Evolutionary conservation across 2,113 vertebrate genomes (phyloP).

Genomic region (Clarias batrachus): DNA sequence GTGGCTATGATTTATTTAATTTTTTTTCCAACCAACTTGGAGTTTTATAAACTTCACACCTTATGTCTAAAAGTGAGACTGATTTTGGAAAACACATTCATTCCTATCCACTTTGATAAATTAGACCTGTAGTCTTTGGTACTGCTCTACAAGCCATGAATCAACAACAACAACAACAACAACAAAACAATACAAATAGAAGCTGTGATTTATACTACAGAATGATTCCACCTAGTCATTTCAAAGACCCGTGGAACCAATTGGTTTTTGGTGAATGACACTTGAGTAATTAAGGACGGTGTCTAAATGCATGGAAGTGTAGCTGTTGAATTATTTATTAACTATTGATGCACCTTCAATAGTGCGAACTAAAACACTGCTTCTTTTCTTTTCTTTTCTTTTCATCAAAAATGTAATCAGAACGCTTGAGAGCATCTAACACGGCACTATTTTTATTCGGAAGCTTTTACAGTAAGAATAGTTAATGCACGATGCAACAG

Average conservation of each 20-base stretch:
- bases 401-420: not conserved
- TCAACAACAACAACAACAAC: not conserved
- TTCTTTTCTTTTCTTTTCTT: not conserved
- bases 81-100: not conserved
- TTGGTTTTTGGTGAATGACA: not conserved
- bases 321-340: conserved; percentile 18
- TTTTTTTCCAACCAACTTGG: not conserved
- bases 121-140: not conserved
- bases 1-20: not conserved
- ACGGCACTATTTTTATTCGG: conserved; percentile 14
- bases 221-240: not conserved
- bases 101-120: not conserved
- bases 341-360: conserved; percentile 19
- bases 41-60: not conserved
- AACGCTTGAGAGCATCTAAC: not conserved
- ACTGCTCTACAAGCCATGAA: not conserved
- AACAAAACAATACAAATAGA: not conserved
- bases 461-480: conserved; percentile 29
- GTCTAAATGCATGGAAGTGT: not conserved
- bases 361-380: not conserved
- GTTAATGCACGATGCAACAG: conserved; percentile 48
- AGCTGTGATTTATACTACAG: not conserved
- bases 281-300: not conserved
- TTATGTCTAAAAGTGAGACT: not conserved
- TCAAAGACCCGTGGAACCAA: not conserved